phyloP scores from a whole-genome alignment of 1,140 invertebrate genomes.

The fruit fly (Drosophila melanogaster) region DNA sequence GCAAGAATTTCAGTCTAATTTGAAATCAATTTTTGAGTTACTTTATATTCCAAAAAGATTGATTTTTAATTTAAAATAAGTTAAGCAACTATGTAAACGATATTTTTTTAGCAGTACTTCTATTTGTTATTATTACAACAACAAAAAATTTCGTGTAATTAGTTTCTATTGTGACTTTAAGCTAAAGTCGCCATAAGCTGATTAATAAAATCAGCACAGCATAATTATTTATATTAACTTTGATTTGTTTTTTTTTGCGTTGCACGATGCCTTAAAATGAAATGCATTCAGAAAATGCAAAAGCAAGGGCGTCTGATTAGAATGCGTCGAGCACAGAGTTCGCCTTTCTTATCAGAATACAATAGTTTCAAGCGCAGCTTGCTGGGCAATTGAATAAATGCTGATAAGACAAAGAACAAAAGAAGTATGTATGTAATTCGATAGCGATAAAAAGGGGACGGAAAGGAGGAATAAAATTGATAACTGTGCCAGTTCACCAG shows the following conservation, averaged over 20 bases:
- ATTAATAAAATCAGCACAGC: neutral
- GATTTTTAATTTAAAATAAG: neutral
- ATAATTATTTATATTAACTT: neutral
- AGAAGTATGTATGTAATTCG: slow-evolving; percentile 40
- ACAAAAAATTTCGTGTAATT: too few relatives aligned
- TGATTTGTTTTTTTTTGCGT: neutral
- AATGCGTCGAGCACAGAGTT: neutral
- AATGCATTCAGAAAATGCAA: neutral
- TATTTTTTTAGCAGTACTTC: too few relatives aligned
- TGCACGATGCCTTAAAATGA: neutral
- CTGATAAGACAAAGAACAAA: slow-evolving; percentile 61
- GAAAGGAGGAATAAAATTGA: slow-evolving; percentile 24
- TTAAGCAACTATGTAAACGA: too few relatives aligned
- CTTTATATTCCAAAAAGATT: neutral
- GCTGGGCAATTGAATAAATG: slow-evolving; percentile 40
- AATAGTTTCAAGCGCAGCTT: slow-evolving; percentile 49
- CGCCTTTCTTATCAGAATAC: slow-evolving; percentile 21
- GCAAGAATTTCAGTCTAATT: slow-evolving; percentile 57
- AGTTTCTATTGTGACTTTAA: too few relatives aligned
- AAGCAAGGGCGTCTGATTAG: neutral
- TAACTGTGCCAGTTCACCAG: slow-evolving; percentile 57
- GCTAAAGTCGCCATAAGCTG: too few relatives aligned
- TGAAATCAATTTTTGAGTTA: neutral
- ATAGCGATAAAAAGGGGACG: slow-evolving; percentile 11
- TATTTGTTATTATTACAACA: too few relatives aligned